Evolutionary conservation across 2,797 vertebrate genomes (phyloP).

Genomic region (Rallus crepitans): DNA sequence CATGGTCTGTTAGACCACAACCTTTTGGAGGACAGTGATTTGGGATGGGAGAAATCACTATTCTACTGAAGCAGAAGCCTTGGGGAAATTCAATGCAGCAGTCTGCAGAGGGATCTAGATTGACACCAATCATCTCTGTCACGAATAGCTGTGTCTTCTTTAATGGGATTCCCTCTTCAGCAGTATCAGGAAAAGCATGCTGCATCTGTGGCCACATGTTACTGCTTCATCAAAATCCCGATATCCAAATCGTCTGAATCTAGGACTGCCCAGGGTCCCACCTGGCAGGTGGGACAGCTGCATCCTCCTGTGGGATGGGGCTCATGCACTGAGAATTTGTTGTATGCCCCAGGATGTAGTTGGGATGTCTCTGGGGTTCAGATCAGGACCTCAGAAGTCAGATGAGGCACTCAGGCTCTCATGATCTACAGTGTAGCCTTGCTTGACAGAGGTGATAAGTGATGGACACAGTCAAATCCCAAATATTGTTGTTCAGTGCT

Average conservation of each 20-base stretch:
- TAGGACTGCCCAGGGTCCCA: not conserved
- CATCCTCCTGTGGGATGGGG: not conserved
- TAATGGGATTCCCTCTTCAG: not conserved
- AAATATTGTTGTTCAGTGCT: not conserved
- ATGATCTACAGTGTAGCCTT: not conserved
- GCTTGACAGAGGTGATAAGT: rapidly evolving
- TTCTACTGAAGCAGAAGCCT: not conserved
- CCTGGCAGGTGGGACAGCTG: not conserved
- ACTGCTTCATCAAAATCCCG: not conserved
- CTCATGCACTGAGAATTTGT: not conserved
- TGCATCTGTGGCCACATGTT: rapidly evolving
- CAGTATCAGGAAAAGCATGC: not conserved
- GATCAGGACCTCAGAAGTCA: not conserved
- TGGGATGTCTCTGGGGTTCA: rapidly evolving
- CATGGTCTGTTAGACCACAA: not conserved
- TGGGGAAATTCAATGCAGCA: not conserved
- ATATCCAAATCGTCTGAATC: rapidly evolving
- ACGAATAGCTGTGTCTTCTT: not conserved
- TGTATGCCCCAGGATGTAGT: not conserved
- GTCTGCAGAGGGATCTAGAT: not conserved
- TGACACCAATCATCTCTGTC: not conserved
- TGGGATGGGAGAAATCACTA: not conserved
- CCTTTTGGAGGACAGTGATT: not conserved
- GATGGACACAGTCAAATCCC: not conserved
- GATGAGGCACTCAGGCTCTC: not conserved